Evolutionary conservation across 1,140 invertebrate species (phyloP).

Genomic region (Drosophila pachea): DNA sequence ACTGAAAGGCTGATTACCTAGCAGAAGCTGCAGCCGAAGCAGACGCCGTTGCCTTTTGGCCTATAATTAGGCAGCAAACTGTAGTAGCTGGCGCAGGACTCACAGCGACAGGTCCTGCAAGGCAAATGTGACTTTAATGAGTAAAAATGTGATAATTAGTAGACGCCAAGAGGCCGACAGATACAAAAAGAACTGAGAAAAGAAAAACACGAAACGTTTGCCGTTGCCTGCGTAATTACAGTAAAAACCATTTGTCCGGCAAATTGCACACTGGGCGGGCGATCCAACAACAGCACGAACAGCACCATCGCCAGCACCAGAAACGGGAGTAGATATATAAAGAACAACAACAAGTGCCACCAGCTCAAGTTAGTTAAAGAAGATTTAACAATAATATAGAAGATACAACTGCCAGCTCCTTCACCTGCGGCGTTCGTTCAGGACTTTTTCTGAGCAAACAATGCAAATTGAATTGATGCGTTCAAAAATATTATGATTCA

Average conservation of each 20-base stretch:
- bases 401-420: constrained; percentile 1
- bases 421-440: constrained; percentile 48
- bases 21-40: background rate
- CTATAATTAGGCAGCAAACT: constrained; percentile 35
- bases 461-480: constrained; percentile 67
- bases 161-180: constrained; percentile 65
- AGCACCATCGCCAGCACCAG: constrained; percentile 20
- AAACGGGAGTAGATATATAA: too few species aligned
- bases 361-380: constrained; percentile 45
- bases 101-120: constrained; percentile 32
- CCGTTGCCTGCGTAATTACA: constrained; percentile 58
- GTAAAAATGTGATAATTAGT: constrained; percentile 77
- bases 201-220: constrained; percentile 15
- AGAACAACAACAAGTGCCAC: constrained; percentile 48
- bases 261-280: constrained; percentile 45
- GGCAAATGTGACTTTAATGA: constrained; percentile 75
- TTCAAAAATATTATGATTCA: constrained; percentile 68
- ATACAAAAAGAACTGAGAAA: constrained; percentile 25
- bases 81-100: constrained; percentile 19
- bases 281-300: constrained; percentile 12
- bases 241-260: constrained; percentile 53
- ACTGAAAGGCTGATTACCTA: constrained; percentile 70
- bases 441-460: constrained; percentile 33
- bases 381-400: constrained; percentile 42
- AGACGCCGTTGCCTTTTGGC: constrained; percentile 15